These are phyloP conservation scores for Pomacea maculata DNA, from an alignment of 1,140 invertebrate species.

Conservation along the genomic window DNA sequence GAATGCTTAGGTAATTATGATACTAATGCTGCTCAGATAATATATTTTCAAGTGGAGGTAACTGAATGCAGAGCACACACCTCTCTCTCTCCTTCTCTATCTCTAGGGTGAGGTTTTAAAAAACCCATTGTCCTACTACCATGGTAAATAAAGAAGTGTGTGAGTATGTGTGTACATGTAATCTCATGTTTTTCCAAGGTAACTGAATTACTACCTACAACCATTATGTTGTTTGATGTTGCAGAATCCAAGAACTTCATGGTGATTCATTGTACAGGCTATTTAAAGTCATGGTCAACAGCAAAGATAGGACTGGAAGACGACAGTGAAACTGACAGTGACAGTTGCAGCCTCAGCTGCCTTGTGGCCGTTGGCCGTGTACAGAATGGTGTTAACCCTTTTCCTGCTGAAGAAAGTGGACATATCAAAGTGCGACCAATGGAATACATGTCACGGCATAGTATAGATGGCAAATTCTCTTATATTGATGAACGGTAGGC, in stretches of 20 bases:
- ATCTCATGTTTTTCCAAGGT: too few relatives aligned
- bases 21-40: too few relatives aligned
- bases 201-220: too few relatives aligned
- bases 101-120: too few relatives aligned
- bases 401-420: slow-evolving; percentile 34
- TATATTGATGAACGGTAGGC: slow-evolving; percentile 77
- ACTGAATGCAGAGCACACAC: too few relatives aligned
- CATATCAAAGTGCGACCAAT: slow-evolving; percentile 66
- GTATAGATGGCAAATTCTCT: slow-evolving; percentile 73
- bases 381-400: slow-evolving; percentile 64
- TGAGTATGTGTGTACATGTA: not conserved
- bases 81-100: too few relatives aligned
- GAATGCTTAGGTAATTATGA: too few relatives aligned
- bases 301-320: slow-evolving; percentile 76
- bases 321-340: slow-evolving; percentile 71
- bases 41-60: too few relatives aligned
- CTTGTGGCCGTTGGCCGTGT: slow-evolving; percentile 76
- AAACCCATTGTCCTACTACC: too few relatives aligned
- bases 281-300: slow-evolving; percentile 90
- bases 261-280: slow-evolving; percentile 88
- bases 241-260: slow-evolving; percentile 78
- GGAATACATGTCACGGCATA: slow-evolving; percentile 75
- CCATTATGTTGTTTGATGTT: slow-evolving; percentile 28
- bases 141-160: not conserved
- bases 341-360: slow-evolving; percentile 85